phyloP scores from a whole-genome alignment of 2,113 vertebrate genomes.

The Nematolebias whitei region DNA sequence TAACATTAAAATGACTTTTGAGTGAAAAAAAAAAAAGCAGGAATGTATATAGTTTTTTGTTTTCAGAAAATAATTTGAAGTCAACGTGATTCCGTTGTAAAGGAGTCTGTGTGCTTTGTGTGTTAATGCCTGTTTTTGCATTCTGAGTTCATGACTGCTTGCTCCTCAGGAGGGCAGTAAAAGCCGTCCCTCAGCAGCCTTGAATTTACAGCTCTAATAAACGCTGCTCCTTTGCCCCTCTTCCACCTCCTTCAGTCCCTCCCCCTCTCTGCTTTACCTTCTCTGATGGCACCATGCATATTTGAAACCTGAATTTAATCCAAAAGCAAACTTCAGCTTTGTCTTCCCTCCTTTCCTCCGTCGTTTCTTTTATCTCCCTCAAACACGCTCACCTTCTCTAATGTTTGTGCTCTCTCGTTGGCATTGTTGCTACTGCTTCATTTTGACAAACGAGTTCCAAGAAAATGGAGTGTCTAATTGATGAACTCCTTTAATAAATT shows the following conservation, averaged over 20 bases:
- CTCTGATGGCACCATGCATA: conserved; percentile 55
- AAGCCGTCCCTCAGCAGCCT: conserved; percentile 52
- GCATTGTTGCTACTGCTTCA: conserved; percentile 34
- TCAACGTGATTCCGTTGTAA: conserved; percentile 12
- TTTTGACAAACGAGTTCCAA: conserved; percentile 53
- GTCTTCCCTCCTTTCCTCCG: conserved; percentile 26
- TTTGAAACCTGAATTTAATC: conserved; percentile 60
- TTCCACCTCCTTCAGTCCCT: conserved; percentile 5
- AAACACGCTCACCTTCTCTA: conserved; percentile 42
- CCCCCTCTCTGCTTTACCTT: conserved; percentile 20
- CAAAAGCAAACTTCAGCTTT: conserved; percentile 54
- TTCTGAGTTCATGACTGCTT: conserved; percentile 49
- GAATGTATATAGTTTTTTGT: not conserved
- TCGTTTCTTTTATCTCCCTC: conserved; percentile 58
- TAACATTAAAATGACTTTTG: not conserved
- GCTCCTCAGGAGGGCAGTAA: conserved; percentile 65
- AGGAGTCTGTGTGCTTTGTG: conserved; percentile 15
- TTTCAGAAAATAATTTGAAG: conserved; percentile 15
- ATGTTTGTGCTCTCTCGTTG: conserved; percentile 10
- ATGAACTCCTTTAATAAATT: conserved; percentile 53
- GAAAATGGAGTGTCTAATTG: conserved; percentile 59
- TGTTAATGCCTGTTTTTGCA: conserved; percentile 2
- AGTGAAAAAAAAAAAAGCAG: not conserved
- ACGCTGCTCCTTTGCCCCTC: conserved; percentile 25
- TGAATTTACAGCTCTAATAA: conserved; percentile 70